Evolutionary conservation across 2,797 vertebrate species (phyloP), one percentile per base, ranked within the genome.

Genomic region (Pangasius macronema): DNA sequence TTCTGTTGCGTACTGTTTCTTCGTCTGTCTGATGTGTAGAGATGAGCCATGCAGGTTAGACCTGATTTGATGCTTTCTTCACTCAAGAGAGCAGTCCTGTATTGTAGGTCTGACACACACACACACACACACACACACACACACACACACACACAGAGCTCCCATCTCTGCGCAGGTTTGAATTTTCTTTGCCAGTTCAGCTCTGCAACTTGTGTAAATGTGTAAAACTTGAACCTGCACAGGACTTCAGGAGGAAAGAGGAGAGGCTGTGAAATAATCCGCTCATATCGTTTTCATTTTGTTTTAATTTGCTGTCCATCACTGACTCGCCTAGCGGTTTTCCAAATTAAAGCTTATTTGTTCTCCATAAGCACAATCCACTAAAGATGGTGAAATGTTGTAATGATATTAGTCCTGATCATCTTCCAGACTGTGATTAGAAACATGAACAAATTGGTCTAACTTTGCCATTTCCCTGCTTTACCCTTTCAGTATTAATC

Each of bases 1-100:
- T 39, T 92, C 82, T 91, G 88, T 85, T 90, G 14, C 11, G n/a
- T 70, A 84, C 36, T 68, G 61, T 59, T 80, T 55, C 3, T 42
- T 27, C 51, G 39, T 85, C 39, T 82, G 86, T 1, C 30, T 84
- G 27, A 30, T 51, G 53, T 1, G 2, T 87, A 67, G 5, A 33
- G 42, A 51, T 22, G 42, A 67, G 16, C 86, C 49, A 4, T 82
- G 55, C 53, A 87, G 46, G 27, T 72, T 84, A 68, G 82, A 68
- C 27, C 27, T 51, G 82, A 77, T 89, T 68, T 87, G 83, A 85
- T 85, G 61, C 82, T 80, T 82, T 61, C 24, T 82, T 57, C 53
- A 79, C 33, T 13, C 9, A 27, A 11, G 81, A 65, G 30, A 36
- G 57, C n/a, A 83, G 81, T 39, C 39, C 30, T 68, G 33, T 18